Evolutionary conservation across 2,113 vertebrate species (phyloP).

Genomic region (Typhlomys cinereus): DNA sequence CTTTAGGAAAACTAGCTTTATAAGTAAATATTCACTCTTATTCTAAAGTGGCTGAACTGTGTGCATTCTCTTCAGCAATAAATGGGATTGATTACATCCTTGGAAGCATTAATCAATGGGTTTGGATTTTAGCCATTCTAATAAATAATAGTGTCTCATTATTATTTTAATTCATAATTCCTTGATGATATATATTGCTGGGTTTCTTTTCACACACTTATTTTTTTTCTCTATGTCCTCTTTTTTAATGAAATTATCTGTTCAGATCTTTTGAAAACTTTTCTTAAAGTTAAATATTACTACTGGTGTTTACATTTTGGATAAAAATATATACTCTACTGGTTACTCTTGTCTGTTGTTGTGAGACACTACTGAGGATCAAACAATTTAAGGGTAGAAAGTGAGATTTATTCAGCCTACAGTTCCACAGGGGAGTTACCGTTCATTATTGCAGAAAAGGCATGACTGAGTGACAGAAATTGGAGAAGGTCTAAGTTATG

Average conservation of each 20-base stretch:
- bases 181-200: neutral
- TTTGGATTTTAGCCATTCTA: neutral
- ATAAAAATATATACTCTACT: no score
- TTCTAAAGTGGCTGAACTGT: neutral
- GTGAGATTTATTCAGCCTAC: no score
- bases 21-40: neutral
- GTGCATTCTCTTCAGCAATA: neutral
- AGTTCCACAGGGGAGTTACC: no score
- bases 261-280: neutral
- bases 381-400: no score
- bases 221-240: neutral
- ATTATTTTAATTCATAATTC: neutral
- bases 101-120: neutral
- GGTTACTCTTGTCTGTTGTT: no score
- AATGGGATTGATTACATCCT: neutral
- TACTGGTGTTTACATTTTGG: constrained; percentile 9
- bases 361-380: no score
- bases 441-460: no score
- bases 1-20: neutral
- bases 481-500: no score
- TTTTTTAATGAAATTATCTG: neutral
- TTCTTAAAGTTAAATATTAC: constrained; percentile 33
- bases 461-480: no score
- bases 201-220: neutral
- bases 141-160: neutral